phyloP scores from a whole-genome alignment of 35 echinoderm and acorn worm genomes.

The Apostichopus japonicus region DNA sequence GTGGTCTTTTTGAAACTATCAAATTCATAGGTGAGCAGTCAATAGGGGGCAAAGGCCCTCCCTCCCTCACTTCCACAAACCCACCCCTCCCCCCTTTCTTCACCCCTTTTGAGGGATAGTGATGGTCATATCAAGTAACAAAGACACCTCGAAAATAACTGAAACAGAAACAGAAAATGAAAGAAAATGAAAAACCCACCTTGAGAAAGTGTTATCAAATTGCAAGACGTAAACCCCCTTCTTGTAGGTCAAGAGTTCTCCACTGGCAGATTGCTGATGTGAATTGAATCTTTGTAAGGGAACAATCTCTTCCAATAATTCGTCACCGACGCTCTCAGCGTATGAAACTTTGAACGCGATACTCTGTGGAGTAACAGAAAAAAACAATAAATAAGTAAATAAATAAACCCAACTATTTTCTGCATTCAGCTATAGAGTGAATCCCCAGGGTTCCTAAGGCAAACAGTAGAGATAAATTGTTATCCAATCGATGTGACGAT shows the following conservation, averaged over 20 bases:
- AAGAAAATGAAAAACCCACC: conserved; percentile 53
- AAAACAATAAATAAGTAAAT: neutral
- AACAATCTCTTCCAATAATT: conserved; percentile 63
- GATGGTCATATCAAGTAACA: too few species aligned
- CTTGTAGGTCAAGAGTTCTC: conserved; percentile 85
- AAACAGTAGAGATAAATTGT: too few species aligned
- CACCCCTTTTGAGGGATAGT: too few species aligned
- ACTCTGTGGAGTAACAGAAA: conserved; percentile 58
- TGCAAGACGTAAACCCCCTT: conserved; percentile 85
- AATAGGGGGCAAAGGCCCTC: neutral
- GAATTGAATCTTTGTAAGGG: conserved; percentile 89
- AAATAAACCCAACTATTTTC: too few species aligned
- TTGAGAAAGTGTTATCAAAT: conserved; percentile 98
- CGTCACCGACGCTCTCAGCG: conserved; percentile 34
- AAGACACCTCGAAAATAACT: too few species aligned
- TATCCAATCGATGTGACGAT: too few species aligned
- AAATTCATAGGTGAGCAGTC: too few species aligned
- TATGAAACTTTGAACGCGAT: conserved; percentile 85
- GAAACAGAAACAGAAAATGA: too few species aligned
- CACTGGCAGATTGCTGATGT: conserved; percentile 85
- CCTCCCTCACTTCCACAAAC: neutral
- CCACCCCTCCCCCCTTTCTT: neutral
- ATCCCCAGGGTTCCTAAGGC: too few species aligned
- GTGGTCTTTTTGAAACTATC: too few species aligned
- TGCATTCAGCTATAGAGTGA: too few species aligned